Percentiles rank a stretch among this genome's conserved stretches.
Conservation (phyloP, 2,888 invertebrate species). For the Scelioninae gen. 1 region DNA sequence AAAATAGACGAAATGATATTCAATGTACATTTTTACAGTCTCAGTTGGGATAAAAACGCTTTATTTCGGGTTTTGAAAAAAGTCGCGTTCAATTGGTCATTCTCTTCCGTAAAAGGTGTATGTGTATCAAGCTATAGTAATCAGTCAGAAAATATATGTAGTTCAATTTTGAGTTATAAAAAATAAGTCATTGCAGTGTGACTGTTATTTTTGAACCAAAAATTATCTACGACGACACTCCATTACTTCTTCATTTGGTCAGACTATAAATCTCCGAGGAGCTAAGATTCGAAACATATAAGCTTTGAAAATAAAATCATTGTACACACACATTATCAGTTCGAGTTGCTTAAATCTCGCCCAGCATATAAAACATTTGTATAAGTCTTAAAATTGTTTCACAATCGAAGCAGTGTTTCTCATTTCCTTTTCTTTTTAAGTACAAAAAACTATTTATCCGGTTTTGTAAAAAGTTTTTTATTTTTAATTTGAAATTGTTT, state of each 20-base stretch:
- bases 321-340: conserved; percentile 7
- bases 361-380: conserved; percentile 19
- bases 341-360: conserved; percentile 14
- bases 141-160: conserved; percentile 22
- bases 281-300: conserved; percentile 9
- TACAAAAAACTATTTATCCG: conserved; percentile 33
- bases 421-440: conserved; percentile 5
- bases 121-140: not conserved
- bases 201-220: conserved; percentile 2
- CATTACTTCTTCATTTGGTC: conserved; percentile 19
- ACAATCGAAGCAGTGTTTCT: conserved; percentile 1
- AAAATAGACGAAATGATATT: conserved; percentile 4
- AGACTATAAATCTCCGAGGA: conserved; percentile 2
- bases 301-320: conserved; percentile 16
- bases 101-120: conserved; percentile 17
- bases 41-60: not conserved
- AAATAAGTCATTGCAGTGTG: not conserved
- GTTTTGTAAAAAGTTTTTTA: conserved; percentile 9
- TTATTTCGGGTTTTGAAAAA: not conserved
- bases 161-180: conserved; percentile 14
- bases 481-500: not conserved
- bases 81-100: conserved; percentile 1
- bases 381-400: conserved; percentile 16
- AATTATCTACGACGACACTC: conserved; percentile 40
- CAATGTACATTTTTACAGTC: conserved; percentile 54